Conservation (phyloP, 2,797 vertebrate species). For the Chromis chromis region DNA sequence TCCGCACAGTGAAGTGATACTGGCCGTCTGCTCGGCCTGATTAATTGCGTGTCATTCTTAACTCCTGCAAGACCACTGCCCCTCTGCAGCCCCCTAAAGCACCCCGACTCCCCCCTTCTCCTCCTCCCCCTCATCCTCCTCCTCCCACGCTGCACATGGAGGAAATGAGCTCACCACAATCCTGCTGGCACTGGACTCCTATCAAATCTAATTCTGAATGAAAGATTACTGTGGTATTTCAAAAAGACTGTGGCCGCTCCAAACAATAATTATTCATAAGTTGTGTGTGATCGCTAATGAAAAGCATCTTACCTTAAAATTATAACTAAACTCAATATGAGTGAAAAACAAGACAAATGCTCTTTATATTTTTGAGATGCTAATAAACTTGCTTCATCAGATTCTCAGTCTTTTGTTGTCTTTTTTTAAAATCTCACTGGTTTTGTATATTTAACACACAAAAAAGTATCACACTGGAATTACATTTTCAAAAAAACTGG, state of each 20-base stretch:
- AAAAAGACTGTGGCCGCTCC: slow-evolving; percentile 20
- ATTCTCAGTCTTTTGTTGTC: too few relatives aligned
- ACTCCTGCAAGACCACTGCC: slow-evolving; percentile 86
- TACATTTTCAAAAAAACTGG: not conserved
- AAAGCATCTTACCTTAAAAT: slow-evolving; percentile 26
- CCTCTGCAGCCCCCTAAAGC: slow-evolving; percentile 68
- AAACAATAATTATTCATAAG: slow-evolving; percentile 48
- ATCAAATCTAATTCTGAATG: slow-evolving; percentile 60
- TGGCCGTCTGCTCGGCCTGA: slow-evolving; percentile 80
- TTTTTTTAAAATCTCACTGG: too few relatives aligned
- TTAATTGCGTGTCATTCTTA: slow-evolving; percentile 88
- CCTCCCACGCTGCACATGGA: slow-evolving; percentile 57
- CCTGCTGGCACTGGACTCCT: slow-evolving; percentile 61
- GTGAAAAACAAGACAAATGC: not conserved
- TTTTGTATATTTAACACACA: too few relatives aligned
- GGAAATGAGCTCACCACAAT: slow-evolving; percentile 77
- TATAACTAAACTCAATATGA: not conserved
- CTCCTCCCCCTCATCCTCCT: slow-evolving; percentile 62
- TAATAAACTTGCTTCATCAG: too few relatives aligned
- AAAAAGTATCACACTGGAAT: too few relatives aligned
- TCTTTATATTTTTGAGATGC: too few relatives aligned
- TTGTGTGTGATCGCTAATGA: slow-evolving; percentile 22
- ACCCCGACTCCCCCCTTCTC: slow-evolving; percentile 75
- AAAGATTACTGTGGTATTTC: slow-evolving; percentile 64
- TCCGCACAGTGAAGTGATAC: slow-evolving; percentile 83